Evolutionary conservation across 37 sponge, comb jelly and placozoan species (phyloP), one percentile per base, ranked within the genome.

Genomic region (Eunapius fragilis): DNA sequence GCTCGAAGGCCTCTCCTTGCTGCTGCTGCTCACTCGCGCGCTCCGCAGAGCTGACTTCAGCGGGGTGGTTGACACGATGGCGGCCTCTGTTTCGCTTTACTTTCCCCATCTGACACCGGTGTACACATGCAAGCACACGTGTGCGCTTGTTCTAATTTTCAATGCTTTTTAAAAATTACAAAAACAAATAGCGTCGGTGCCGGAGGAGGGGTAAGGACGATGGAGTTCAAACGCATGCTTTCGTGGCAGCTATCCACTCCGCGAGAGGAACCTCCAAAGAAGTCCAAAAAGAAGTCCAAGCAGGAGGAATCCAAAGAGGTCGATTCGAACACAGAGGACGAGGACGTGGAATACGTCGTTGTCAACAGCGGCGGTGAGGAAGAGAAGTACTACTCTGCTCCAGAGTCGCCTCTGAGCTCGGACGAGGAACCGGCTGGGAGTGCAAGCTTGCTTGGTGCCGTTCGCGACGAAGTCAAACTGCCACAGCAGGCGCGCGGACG

Each of bases 211-310:
- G 9, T 45, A 4, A 9, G 9, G 9, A 69, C 87, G 25, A 30
- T 37, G 17, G 81, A 80, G 36, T 87, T 74, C 67, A 49, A 74
- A 37, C 87, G 87, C 19, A 80, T 87, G 87, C 74, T 87, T 0
- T 87, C 87, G 36, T 87, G 87, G 87, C 68, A 87, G 81, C 76
- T 87, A 6, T 87, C 87, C 19, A 45, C 26, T 37, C 75, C 72
- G 2, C 68, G 12, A 17, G 41, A 27, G 17, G 26, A 31, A 2
- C 69, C 74, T 13, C 68, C 47, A 2, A 34, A 22, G 7, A 71
- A 41, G 58, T 22, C 34, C 3, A 45, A 47, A 67, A 47, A 72
- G 38, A 78, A 71, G 48, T 24, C 27, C 25, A 71, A 70, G 74
- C 34, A 33, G 30, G 25, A 27, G 49, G 74, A 73, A 73, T 31